Evolutionary conservation across 1,140 invertebrate species (phyloP), one percentile per base, ranked within the genome.

Genomic region (Trachymyrmex cornetzi): DNA sequence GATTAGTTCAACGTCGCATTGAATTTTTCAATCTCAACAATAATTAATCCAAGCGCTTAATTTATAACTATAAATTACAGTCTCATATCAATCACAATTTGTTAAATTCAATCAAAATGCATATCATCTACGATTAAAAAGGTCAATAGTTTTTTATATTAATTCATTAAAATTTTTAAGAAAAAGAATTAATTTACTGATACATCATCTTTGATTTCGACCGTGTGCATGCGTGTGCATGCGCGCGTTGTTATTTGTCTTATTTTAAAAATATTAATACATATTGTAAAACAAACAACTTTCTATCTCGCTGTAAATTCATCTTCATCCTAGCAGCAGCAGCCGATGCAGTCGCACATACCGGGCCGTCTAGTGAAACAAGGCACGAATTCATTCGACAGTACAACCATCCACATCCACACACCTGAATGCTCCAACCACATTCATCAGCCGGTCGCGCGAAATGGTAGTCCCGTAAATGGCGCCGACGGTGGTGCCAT

Each of bases 351-450:
- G 67, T 84, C 91, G 85, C 94, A 95, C 74, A 92, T 93, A 75
- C 91, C 93, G 55, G 85, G 91, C 87, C 96, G 97, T 66, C 96
- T 96, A 81, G 95, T 97, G 92, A 96, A 97, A 94, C 95, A 97
- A 94, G 96, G 97, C 92, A 96, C 95, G 67, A 95, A 97, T 94
- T 97, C 97, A 90, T 96, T 98, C 95, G 97, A 98, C 93, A 97
- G 96, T 91, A 96, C 96, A 72, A 97, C 97, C 85, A 97, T 98
- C 85, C 97, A 98, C 96, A 97, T 98, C 90, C 98, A 98, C 94
- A 98, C 98, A 89, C 96, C 97, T 34, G 98, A 98, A 94, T 98
- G 98, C 94, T 97, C 97, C 57, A 97, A 97, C 91, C 97, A 97
- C 92, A 97, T 96, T 24, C 96, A 96, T 86, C 97, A 97, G 82